phyloP scores from a whole-genome alignment of 1,140 invertebrate genomes.

The Ceratina calcarata region DNA sequence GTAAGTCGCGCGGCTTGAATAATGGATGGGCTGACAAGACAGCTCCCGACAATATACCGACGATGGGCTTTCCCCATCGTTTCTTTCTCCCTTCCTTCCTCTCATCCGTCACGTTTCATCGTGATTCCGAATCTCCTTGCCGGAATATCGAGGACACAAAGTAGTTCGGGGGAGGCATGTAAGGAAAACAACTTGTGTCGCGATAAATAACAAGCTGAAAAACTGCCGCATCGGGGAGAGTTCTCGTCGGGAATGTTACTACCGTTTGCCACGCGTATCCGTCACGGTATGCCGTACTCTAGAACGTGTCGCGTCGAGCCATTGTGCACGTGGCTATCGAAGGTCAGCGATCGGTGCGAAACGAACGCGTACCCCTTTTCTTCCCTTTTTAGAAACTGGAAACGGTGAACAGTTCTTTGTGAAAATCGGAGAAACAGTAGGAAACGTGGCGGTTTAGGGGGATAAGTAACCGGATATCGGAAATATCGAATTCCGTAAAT shows the following conservation, averaged over 20 bases:
- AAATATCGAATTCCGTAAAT: constrained; percentile 75
- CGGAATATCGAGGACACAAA: constrained; percentile 13
- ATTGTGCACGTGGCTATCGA: no score
- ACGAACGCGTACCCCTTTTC: no score
- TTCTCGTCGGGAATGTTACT: not conserved
- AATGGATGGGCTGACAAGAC: constrained; percentile 68
- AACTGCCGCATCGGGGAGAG: not conserved
- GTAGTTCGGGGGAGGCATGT: not conserved
- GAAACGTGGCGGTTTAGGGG: constrained; percentile 27
- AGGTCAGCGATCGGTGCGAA: no score
- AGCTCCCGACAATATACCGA: constrained; percentile 57
- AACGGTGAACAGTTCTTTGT: constrained; percentile 7
- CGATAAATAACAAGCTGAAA: constrained; percentile 33
- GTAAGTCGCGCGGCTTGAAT: constrained; percentile 67
- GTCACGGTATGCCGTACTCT: not conserved
- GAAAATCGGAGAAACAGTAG: constrained; percentile 23
- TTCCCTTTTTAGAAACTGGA: not conserved
- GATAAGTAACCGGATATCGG: constrained; percentile 57
- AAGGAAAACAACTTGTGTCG: constrained; percentile 9
- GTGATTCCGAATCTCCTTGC: constrained; percentile 53
- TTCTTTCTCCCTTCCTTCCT: constrained; percentile 57
- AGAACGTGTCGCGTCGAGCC: no score
- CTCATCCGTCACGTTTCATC: constrained; percentile 62
- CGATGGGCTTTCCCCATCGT: constrained; percentile 47
- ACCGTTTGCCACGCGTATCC: not conserved